Evolutionary conservation across 1,140 invertebrate species (phyloP), one percentile per base, ranked within the genome.

Genomic region (Anoplophora glabripennis): DNA sequence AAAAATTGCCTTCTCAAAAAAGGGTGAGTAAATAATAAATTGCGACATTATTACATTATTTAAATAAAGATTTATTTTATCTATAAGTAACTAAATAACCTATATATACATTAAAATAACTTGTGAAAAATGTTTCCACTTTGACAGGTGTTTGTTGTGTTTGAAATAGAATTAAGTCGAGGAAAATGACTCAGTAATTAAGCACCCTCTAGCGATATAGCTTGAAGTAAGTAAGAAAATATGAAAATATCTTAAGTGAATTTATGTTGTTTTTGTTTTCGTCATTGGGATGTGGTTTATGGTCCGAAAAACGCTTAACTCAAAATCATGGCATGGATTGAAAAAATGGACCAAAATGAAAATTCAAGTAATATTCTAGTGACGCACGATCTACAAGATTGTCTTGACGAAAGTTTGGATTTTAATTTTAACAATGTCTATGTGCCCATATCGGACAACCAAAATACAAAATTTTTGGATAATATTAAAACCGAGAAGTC

Each of bases 401-500:
- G 77, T 57, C 68, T 83, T 11, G 79, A 82, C 59, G 81, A 84
- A 44, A 81, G 77, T 62, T 74, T 83, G 36, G 81, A 83, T 67
- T 63, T 81, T 45, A 74, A 79, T 4, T 82, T 83, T 59, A 75
- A 74, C 41, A 79, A 75, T 64, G 77, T 79, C 53, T 82, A 80
- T 59, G 21, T 28, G 21, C 28, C 53, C n/a, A 33, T 38, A 53
- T 12, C 46, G 14, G 55, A 10, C 53, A 55, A 42, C 11, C 53
- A 55, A n/a, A 33, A 49, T 38, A 49, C 51, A 28, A 59, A 59
- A 21, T 57, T 58, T 38, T 53, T 56, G 14, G 47, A 59, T 9
- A 33, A 57, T 33, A 54, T 37, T 14, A 60, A 55, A 37, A 10
- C 15, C 14, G 14, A 52, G 36, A 47, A 55, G 44, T 47, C 49